Base-by-base conservation (phyloP, 92 coral and sea anemone species). In the Galaxea fascicularis region DNA sequence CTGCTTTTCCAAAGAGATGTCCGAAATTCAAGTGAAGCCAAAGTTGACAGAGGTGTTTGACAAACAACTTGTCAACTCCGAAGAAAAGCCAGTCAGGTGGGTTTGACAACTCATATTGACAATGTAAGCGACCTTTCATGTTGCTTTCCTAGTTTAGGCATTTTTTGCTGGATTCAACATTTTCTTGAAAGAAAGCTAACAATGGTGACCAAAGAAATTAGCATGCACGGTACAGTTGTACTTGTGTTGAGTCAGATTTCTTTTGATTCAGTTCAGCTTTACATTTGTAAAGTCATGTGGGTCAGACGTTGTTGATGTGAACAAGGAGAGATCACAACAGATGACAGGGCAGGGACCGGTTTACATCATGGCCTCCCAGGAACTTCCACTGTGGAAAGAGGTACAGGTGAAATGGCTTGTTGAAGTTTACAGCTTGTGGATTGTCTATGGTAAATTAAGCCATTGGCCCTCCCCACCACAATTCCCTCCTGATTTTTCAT, bases 31-130 rank as follows among this genome's bases (percentile, higher is more conserved):
- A 65, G 71, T 65, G 7, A 65, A 65, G 35, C 6, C 4, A 22
- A 65, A 65, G 35, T 22, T 65, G 35, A 65, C 15, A 65, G 8
- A 65, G 41, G 71, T 65, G 71, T 65, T 65, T 65, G 21, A 17
- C 24, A 15, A 57, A 17, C 63, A 57, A 57, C 63, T 57, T 57
- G 71, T 65, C 35, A 27, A 65, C 35, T 22, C 71, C 41, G 8
- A 22, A 0, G 71, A 25, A 65, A 65, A 27, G 35, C 71, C 71
- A 22, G 63, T 57, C 18, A 57, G 22, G 25, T 57, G n/a, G 8
- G 63, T 20, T 15, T 17, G 5, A 13, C 18, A 13, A 53, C 14
- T 0, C 20, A 4, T 16, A 16, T 53, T 16, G n/a, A n/a, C n/a
- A n/a, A n/a, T n/a, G n/a, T n/a, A n/a, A n/a, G n/a, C n/a, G n/a